Evolutionary conservation across 2,888 invertebrate genomes (phyloP).

Genomic region (Hemistola chrysoprasaria): DNA sequence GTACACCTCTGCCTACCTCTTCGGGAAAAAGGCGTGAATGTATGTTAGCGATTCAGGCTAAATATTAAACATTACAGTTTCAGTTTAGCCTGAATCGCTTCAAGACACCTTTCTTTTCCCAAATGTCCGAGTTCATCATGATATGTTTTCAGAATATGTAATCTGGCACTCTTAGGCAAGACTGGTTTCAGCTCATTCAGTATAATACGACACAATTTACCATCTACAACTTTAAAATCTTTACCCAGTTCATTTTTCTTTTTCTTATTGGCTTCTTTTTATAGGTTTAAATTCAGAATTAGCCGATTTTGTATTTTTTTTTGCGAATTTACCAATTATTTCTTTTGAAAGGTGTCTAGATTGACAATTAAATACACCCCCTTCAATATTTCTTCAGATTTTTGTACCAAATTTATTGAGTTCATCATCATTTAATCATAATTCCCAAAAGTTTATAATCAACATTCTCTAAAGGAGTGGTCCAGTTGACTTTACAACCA

Average conservation of each 20-base stretch:
- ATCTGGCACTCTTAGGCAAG: slow-evolving; percentile 3
- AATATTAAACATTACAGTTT: too few relatives aligned
- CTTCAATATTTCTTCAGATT: too few relatives aligned
- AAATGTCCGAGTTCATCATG: background rate
- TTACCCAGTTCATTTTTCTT: slow-evolving; percentile 8
- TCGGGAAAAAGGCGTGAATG: too few relatives aligned
- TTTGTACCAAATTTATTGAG: too few relatives aligned
- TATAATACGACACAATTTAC: slow-evolving; percentile 1
- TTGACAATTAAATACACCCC: too few relatives aligned
- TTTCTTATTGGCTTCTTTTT: too few relatives aligned
- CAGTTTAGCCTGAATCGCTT: background rate
- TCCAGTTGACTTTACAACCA: slow-evolving; percentile 5
- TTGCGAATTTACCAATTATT: too few relatives aligned
- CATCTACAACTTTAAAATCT: slow-evolving; percentile 11
- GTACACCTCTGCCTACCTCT: too few relatives aligned
- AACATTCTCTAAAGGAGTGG: background rate
- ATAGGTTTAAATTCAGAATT: slow-evolving; percentile 5
- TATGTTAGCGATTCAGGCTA: too few relatives aligned
- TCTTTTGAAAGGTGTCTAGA: too few relatives aligned
- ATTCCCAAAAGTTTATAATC: background rate
- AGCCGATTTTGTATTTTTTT: too few relatives aligned
- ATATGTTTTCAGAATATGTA: slow-evolving; percentile 1
- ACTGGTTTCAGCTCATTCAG: background rate
- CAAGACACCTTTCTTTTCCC: background rate
- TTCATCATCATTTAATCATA: too few relatives aligned